Conservation (phyloP, 2,113 vertebrate genomes). For the Pterophyllum scalare region DNA sequence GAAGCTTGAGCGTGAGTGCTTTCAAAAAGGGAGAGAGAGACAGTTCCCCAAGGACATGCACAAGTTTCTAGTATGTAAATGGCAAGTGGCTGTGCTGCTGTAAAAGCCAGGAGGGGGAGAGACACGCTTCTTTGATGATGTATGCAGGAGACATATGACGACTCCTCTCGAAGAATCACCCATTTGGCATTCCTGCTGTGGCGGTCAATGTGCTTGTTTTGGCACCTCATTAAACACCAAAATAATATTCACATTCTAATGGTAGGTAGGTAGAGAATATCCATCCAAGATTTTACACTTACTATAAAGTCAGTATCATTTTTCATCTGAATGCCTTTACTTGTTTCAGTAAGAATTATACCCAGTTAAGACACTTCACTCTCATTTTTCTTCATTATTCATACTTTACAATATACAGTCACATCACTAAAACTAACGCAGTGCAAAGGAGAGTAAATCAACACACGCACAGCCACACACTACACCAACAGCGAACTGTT, state of each 20-base stretch:
- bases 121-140: conserved; percentile 36
- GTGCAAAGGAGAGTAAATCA: conserved; percentile 16
- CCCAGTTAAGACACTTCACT: background rate
- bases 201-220: conserved; percentile 8
- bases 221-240: conserved; percentile 38
- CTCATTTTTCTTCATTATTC: background rate
- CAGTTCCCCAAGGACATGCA: conserved; percentile 61
- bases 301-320: background rate
- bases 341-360: background rate
- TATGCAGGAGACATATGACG: conserved; percentile 55
- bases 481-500: conserved; percentile 9
- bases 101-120: conserved; percentile 32
- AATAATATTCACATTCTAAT: background rate
- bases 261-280: background rate
- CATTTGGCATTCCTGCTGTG: conserved; percentile 15
- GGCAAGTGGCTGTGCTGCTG: conserved; percentile 33
- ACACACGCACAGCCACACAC: background rate
- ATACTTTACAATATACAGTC: background rate
- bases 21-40: conserved; percentile 30
- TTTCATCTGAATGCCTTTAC: background rate
- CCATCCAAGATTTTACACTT: background rate
- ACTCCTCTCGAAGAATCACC: conserved; percentile 21
- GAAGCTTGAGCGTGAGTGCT: conserved; percentile 31
- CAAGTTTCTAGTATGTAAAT: conserved; percentile 75
- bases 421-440: background rate